These are phyloP conservation scores for Vannuccia rotundouncinata DNA, from an alignment of 2,888 invertebrate species.

Conservation along the genomic window DNA sequence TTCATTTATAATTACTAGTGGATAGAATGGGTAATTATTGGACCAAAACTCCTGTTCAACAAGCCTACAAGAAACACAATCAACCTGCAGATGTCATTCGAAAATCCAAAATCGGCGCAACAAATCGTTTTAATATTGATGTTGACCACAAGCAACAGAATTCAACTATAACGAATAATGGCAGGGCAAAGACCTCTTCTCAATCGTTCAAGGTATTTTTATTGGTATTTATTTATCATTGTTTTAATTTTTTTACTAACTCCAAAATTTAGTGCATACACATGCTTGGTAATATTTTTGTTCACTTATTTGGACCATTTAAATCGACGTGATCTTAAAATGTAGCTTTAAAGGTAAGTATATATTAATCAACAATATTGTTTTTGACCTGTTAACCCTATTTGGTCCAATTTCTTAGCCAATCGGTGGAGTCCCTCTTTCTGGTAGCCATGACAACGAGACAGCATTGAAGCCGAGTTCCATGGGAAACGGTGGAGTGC, in stretches of 20 bases:
- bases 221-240: background rate
- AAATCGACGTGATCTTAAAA: background rate
- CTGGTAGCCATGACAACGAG: background rate
- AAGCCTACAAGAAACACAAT: background rate
- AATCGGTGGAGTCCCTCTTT: background rate
- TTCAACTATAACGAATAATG: background rate
- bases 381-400: too few species aligned
- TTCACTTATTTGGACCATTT: too few species aligned
- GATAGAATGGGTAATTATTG: conserved; percentile 13
- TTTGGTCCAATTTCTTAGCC: background rate
- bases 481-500: background rate
- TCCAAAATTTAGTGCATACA: too few species aligned
- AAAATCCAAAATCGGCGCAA: background rate
- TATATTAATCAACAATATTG: too few species aligned
- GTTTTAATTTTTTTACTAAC: too few species aligned
- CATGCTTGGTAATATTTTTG: too few species aligned
- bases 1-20: too few species aligned
- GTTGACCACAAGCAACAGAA: background rate
- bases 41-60: background rate
- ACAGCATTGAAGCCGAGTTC: background rate
- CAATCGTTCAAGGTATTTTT: background rate
- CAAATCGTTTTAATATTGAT: conserved; percentile 9
- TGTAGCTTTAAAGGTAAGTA: too few species aligned
- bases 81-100: background rate
- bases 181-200: background rate